phyloP scores from a whole-genome alignment of 2,113 vertebrate species.

The Sardina pilchardus region DNA sequence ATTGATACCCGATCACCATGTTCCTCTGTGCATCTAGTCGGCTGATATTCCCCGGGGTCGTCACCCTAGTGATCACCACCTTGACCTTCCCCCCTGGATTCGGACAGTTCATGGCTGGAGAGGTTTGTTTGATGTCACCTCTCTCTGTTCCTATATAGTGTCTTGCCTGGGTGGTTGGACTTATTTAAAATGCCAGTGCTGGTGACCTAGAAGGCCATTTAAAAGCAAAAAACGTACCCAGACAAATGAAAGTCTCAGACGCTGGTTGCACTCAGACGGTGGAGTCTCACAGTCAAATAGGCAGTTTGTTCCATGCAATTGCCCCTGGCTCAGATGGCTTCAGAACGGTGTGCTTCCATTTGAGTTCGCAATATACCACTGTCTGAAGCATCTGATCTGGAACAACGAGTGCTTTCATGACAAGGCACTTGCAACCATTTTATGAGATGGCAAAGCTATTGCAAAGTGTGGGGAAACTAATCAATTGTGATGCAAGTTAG shows the following conservation, averaged over 20 bases:
- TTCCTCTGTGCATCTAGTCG: conserved; percentile 67
- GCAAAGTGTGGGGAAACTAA: not conserved
- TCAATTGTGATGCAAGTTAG: not conserved
- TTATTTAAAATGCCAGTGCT: not conserved
- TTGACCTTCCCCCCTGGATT: conserved; percentile 90
- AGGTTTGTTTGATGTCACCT: conserved; percentile 74
- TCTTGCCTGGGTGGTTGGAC: not conserved
- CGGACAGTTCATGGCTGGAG: conserved; percentile 97
- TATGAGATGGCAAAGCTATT: not conserved
- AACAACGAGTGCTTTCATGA: not conserved
- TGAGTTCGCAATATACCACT: not conserved
- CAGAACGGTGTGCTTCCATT: not conserved
- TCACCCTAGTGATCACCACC: conserved; percentile 88
- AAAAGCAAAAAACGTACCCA: not conserved
- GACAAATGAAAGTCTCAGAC: not conserved
- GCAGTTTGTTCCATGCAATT: not conserved
- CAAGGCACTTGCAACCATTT: not conserved
- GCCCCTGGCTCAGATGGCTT: not conserved
- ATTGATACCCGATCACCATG: not conserved
- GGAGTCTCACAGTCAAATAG: not conserved
- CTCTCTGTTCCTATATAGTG: fast-evolving
- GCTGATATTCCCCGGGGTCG: conserved; percentile 83
- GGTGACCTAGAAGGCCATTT: not conserved
- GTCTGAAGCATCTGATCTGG: not conserved
- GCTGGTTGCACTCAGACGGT: not conserved